phyloP scores from a whole-genome alignment of 2,888 invertebrate species.

The Apodemia zela region DNA sequence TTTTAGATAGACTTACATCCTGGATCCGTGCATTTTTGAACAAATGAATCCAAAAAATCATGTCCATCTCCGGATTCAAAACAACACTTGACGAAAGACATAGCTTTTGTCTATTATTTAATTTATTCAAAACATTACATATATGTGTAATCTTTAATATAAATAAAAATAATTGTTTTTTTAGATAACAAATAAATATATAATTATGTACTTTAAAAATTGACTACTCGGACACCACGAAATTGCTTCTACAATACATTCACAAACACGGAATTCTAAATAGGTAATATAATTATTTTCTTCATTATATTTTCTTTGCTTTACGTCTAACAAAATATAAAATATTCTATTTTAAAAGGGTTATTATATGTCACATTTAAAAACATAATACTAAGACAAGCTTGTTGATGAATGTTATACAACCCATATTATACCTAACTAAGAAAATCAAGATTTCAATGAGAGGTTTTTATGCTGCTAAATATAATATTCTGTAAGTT shows the following conservation, averaged over 20 bases:
- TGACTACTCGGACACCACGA: not conserved
- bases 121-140: not conserved
- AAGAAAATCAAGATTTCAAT: not conserved
- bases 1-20: conserved; percentile 84
- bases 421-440: not conserved
- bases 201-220: not conserved
- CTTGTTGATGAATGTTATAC: not conserved
- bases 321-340: not conserved
- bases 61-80: conserved; percentile 87
- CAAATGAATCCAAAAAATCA: conserved; percentile 87
- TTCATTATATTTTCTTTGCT: not conserved
- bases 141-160: not conserved
- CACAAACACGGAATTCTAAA: not conserved
- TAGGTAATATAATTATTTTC: not conserved
- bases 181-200: not conserved
- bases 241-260: not conserved
- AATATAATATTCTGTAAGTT: not conserved
- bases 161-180: not conserved
- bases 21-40: conserved; percentile 90
- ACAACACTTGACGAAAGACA: conserved; percentile 89
- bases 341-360: not conserved
- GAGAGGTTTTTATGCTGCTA: not conserved
- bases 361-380: not conserved
- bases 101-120: conserved; percentile 40
- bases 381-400: not conserved